phyloP scores from a whole-genome alignment of 1,140 invertebrate species.

The Drosophila pectinifera region DNA sequence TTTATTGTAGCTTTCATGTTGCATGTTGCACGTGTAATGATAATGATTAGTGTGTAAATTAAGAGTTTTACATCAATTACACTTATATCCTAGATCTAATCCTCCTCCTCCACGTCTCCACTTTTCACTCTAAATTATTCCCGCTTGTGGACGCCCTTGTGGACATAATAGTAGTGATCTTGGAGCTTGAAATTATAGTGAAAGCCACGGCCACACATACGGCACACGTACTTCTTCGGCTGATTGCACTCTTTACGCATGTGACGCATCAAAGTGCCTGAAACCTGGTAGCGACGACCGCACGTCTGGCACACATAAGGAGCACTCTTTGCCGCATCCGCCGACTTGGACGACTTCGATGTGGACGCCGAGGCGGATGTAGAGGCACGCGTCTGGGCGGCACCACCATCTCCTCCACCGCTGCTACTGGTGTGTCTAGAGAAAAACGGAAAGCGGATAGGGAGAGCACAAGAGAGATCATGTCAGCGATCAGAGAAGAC shows the following conservation, averaged over 20 bases:
- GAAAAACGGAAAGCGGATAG: constrained; percentile 18
- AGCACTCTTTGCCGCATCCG: constrained; percentile 29
- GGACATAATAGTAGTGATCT: constrained; percentile 79
- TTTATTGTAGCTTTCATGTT: constrained; percentile 32
- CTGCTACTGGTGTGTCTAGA: constrained; percentile 34
- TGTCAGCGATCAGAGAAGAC: constrained; percentile 5
- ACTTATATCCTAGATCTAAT: constrained; percentile 21
- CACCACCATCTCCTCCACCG: constrained; percentile 13
- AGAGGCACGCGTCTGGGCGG: background rate
- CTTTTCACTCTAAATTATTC: constrained; percentile 30
- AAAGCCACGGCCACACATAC: constrained; percentile 85
- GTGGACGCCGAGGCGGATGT: constrained; percentile 5
- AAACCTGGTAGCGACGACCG: constrained; percentile 86
- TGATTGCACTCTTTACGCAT: constrained; percentile 86
- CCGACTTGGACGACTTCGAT: constrained; percentile 17
- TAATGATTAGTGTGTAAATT: constrained; percentile 4
- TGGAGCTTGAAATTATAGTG: constrained; percentile 86
- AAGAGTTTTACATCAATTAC: constrained; percentile 29
- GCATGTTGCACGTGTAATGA: constrained; percentile 1
- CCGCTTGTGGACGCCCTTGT: constrained; percentile 60
- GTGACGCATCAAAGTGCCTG: constrained; percentile 87
- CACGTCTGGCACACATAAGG: constrained; percentile 86
- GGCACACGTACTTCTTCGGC: constrained; percentile 85
- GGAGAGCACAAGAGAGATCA: constrained; percentile 7
- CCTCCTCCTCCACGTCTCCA: background rate